A percentile compares a stretch with the other conserved stretches of the same genome.
These are phyloP conservation scores for Crypturellus tataupa DNA, from an alignment of 2,797 vertebrate genomes.

Conservation along the genomic window DNA sequence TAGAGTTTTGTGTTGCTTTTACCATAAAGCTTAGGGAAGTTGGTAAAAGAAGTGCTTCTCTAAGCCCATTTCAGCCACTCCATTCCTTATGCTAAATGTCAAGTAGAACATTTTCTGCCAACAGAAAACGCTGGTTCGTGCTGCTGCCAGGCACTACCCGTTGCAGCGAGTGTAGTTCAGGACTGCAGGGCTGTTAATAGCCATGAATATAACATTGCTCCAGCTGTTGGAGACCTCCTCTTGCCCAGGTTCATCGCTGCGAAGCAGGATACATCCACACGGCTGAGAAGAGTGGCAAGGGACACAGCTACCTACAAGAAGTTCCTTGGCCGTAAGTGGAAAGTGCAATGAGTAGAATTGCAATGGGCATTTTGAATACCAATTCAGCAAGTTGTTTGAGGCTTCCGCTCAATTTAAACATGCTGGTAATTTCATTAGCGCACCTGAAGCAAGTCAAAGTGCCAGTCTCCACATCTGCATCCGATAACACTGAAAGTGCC, in stretches of 20 bases:
- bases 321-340: background rate
- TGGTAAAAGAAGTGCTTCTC: background rate
- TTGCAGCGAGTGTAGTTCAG: background rate
- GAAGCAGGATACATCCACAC: background rate
- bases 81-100: slow-evolving; percentile 5
- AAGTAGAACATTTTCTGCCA: slow-evolving; percentile 41
- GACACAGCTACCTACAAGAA: background rate
- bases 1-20: slow-evolving; percentile 18
- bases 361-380: background rate
- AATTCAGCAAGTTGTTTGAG: background rate
- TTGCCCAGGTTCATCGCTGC: background rate
- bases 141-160: background rate
- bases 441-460: background rate
- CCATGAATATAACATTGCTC: background rate
- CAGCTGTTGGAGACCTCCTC: background rate
- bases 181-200: background rate
- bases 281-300: background rate
- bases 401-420: background rate
- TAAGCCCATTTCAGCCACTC: background rate
- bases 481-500: background rate
- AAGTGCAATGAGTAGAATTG: background rate
- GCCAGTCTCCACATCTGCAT: background rate
- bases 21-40: background rate
- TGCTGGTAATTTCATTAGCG: background rate
- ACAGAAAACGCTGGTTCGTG: background rate